Percentiles rank a stretch among this genome's conserved stretches.
phyloP scores from a whole-genome alignment of 2,888 invertebrate species.

The Cotesia congregata region DNA sequence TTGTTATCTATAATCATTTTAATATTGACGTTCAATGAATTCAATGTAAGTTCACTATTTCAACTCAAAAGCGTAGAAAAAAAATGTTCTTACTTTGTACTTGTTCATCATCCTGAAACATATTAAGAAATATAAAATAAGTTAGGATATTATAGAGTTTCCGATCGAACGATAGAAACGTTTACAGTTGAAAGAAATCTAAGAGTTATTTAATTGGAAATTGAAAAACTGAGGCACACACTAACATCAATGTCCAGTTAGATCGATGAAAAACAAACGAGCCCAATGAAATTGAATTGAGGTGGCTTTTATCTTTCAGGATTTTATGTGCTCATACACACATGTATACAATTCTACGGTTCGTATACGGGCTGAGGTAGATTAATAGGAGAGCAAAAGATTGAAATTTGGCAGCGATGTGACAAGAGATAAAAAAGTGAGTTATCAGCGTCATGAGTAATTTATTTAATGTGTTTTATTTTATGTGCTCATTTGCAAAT shows the following conservation, averaged over 20 bases:
- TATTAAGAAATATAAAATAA: constrained; percentile 43
- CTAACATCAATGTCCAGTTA: constrained; percentile 1
- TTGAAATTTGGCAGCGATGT: background rate
- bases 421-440: background rate
- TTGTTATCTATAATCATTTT: no score
- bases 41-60: no score
- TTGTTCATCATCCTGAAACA: constrained; percentile 65
- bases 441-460: background rate
- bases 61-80: constrained; percentile 7
- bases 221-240: constrained; percentile 15
- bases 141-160: constrained; percentile 1
- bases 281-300: constrained; percentile 31
- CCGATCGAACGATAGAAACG: background rate
- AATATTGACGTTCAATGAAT: background rate
- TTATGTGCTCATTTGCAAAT: background rate
- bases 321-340: background rate
- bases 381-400: background rate
- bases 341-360: background rate
- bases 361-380: background rate
- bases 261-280: constrained; percentile 25
- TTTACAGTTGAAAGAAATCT: constrained; percentile 5
- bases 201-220: constrained; percentile 27
- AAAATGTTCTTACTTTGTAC: constrained; percentile 60
- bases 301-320: constrained; percentile 26
- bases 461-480: background rate